Percentiles rank a stretch among this genome's conserved stretches.
Conservation (phyloP, 2,797 vertebrate species). For the Catamblyrhynchus diadema region DNA sequence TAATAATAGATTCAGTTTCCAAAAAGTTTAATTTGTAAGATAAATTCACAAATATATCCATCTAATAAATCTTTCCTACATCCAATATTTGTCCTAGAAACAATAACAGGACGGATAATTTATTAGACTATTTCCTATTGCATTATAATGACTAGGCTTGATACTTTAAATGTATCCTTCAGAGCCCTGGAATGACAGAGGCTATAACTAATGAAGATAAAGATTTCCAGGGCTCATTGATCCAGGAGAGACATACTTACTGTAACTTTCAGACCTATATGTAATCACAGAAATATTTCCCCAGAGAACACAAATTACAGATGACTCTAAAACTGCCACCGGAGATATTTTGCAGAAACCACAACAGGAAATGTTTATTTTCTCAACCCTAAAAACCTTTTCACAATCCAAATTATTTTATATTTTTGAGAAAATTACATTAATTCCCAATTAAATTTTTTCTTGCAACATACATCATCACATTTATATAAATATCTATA, state of each 20-base stretch:
- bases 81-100: constrained; percentile 50
- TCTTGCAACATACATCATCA: neutral
- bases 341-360: constrained; percentile 58
- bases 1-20: constrained; percentile 65
- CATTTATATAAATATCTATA: neutral
- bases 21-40: constrained; percentile 75
- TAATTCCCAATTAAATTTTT: constrained; percentile 15
- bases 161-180: constrained; percentile 6
- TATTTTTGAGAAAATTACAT: constrained; percentile 26
- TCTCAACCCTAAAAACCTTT: constrained; percentile 61
- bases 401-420: constrained; percentile 54
- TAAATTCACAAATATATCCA: constrained; percentile 68
- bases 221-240: constrained; percentile 28
- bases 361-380: constrained; percentile 73
- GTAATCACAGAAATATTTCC: constrained; percentile 57
- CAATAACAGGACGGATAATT: constrained; percentile 58
- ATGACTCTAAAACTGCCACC: constrained; percentile 57
- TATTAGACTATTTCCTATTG: constrained; percentile 57
- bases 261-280: constrained; percentile 36
- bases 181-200: neutral
- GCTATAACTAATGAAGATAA: constrained; percentile 52
- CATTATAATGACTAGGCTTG: constrained; percentile 16
- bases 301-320: constrained; percentile 48
- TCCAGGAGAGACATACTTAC: constrained; percentile 23
- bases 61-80: constrained; percentile 66